Evolutionary conservation across 2,888 invertebrate species (phyloP).

Genomic region (Entomobrya proxima): DNA sequence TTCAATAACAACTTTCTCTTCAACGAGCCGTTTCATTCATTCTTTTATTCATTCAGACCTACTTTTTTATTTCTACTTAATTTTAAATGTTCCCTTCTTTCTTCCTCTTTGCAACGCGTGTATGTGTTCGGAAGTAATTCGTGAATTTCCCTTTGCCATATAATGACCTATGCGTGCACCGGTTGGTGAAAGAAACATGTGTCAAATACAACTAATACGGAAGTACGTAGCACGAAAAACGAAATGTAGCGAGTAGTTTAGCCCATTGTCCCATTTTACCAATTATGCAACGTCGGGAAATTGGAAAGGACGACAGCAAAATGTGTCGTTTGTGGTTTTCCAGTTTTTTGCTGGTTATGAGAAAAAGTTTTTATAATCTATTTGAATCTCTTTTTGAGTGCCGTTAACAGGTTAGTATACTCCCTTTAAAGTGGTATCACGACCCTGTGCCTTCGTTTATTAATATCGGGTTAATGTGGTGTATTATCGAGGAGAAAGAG

Average conservation of each 20-base stretch:
- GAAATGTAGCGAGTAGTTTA: not conserved
- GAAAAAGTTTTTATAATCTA: not conserved
- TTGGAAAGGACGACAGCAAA: not conserved
- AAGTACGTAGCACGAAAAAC: not conserved
- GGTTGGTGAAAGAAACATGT: not conserved
- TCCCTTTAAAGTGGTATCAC: no score
- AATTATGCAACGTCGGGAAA: not conserved
- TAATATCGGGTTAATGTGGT: no score
- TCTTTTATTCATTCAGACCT: conserved; percentile 21
- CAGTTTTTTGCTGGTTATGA: not conserved
- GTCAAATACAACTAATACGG: not conserved
- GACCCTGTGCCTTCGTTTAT: no score
- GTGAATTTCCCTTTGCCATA: not conserved
- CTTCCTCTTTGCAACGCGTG: not conserved
- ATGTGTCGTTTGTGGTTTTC: not conserved
- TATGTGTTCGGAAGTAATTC: not conserved
- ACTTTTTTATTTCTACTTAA: conserved; percentile 23
- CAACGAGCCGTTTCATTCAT: conserved; percentile 41
- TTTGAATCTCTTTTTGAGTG: not conserved
- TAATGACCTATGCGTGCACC: not conserved
- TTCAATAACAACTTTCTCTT: conserved; percentile 48
- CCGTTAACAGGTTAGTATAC: not conserved
- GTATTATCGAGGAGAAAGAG: no score
- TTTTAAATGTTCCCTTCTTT: conserved; percentile 17
- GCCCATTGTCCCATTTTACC: not conserved